These are phyloP conservation scores for Masnerella sp. DNA, from an alignment of 2,888 invertebrate genomes.

Conservation along the genomic window DNA sequence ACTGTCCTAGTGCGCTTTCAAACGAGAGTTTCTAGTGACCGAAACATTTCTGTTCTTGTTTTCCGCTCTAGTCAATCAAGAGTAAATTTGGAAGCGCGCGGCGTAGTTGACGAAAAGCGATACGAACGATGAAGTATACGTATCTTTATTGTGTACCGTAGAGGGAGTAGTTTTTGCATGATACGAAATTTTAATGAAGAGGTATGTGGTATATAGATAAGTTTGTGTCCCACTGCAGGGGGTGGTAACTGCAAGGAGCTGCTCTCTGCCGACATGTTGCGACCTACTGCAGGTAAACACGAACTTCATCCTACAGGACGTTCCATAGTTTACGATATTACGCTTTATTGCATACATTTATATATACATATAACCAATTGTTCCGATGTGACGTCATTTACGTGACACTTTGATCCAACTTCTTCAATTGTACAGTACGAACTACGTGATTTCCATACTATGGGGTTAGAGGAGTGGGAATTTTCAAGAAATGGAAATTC, in stretches of 20 bases:
- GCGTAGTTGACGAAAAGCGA: slow-evolving; percentile 62
- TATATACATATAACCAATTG: slow-evolving; percentile 41
- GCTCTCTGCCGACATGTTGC: slow-evolving; percentile 77
- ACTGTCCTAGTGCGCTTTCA: slow-evolving; percentile 31
- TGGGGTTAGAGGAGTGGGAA: no score
- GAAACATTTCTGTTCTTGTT: slow-evolving; percentile 23
- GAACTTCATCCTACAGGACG: slow-evolving; percentile 77
- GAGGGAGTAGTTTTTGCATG: slow-evolving; percentile 70
- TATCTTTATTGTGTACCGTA: slow-evolving; percentile 59
- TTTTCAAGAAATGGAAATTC: no score
- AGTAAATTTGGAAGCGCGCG: slow-evolving; percentile 48
- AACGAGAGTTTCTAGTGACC: slow-evolving; percentile 28
- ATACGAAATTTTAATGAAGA: slow-evolving; percentile 62
- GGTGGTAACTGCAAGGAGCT: slow-evolving; percentile 78
- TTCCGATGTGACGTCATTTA: slow-evolving; percentile 12
- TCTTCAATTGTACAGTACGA: no score
- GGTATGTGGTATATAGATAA: slow-evolving; percentile 77
- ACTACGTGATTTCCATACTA: no score
- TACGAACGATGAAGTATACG: slow-evolving; percentile 21
- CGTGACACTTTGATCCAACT: slow-evolving; percentile 10
- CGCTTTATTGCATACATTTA: slow-evolving; percentile 73
- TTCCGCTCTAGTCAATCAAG: slow-evolving; percentile 33
- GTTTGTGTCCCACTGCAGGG: slow-evolving; percentile 78
- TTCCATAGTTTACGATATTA: slow-evolving; percentile 74
- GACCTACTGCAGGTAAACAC: slow-evolving; percentile 78